Conservation (phyloP, 2,797 vertebrate genomes). For the Danio aesculapii region DNA sequence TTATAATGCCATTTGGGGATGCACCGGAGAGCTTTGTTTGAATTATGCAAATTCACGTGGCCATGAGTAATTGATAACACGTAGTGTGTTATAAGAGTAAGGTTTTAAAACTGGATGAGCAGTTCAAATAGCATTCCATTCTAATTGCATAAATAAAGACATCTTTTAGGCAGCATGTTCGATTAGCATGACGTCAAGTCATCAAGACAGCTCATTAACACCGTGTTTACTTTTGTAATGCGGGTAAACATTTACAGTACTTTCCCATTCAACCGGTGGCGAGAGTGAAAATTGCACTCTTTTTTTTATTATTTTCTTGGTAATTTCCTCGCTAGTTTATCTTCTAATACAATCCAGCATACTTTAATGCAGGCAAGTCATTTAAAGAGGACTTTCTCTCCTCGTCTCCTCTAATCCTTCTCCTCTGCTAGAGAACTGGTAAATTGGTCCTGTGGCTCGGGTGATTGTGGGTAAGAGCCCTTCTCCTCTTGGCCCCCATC, state of each 20-base stretch:
- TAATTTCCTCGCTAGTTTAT: slow-evolving; percentile 52
- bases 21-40: slow-evolving; percentile 36
- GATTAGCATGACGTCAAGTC: slow-evolving; percentile 16
- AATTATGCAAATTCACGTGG: slow-evolving; percentile 29
- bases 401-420: slow-evolving; percentile 72
- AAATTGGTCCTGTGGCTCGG: slow-evolving; percentile 77
- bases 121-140: slow-evolving; percentile 24
- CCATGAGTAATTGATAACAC: slow-evolving; percentile 40
- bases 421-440: slow-evolving; percentile 59
- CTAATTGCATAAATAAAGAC: slow-evolving; percentile 16
- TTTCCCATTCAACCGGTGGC: neutral
- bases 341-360: slow-evolving; percentile 46
- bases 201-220: slow-evolving; percentile 21
- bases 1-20: slow-evolving; percentile 42
- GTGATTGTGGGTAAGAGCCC: slow-evolving; percentile 72
- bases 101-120: neutral
- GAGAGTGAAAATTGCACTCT: slow-evolving; percentile 7
- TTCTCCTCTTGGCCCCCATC: slow-evolving; percentile 45
- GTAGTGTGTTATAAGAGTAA: slow-evolving; percentile 7
- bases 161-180: slow-evolving; percentile 16
- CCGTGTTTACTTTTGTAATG: neutral
- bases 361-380: slow-evolving; percentile 47
- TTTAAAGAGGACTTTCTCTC: slow-evolving; percentile 63
- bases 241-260: slow-evolving; percentile 4
- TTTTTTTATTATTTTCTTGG: slow-evolving; percentile 55